Evolutionary conservation across 2,888 invertebrate species (phyloP), one percentile per base, ranked within the genome.

Genomic region (Machimus rusticus): DNA sequence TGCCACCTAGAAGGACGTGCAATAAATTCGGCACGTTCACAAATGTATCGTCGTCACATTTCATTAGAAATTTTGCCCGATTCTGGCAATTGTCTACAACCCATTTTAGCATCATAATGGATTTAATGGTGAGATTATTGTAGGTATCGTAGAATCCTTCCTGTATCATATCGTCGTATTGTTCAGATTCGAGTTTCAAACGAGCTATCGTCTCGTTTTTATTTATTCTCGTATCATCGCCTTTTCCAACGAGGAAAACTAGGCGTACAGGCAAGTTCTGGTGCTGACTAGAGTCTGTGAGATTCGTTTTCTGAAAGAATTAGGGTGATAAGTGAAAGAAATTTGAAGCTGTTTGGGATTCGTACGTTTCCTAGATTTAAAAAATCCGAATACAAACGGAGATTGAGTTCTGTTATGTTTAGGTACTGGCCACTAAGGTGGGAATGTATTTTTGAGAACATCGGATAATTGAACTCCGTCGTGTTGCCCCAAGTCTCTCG

Each of bases 1-100:
- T 93, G 23, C 93, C 92, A 46, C 93, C 92, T 8, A 92, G 91
- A 28, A 95, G 90, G 85, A 93, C 94, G 55, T 93, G 91, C 39
- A 96, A 90, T 34, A 97, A 92, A 89, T 94, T 94, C n/a, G 95
- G 95, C 87, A 97, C 93, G 92, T 97, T 97, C 1, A 98, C 94
- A 91, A 96, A 97, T 93, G 97, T 96, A 90, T 98, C 98, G 89
- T 98, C 97, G 89, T 98, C 97, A 5, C 96, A 96, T 93, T 98
- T 98, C 92, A 98, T 94, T 31, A 97, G 93, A 93, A 95, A 97
- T 76, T 94, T 94, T 0, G 94, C 94, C 92, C 89, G 90, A 14
- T 90, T 89, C n/a, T 89, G 87, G 90, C 97, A 97, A 57, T 94
- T 94, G 66, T 94, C 94, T 6, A 94, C 95, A 31, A 96, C 95